Percentiles rank a stretch among this genome's conserved stretches.
Conservation (phyloP, 64 coral and sea anemone species). For the Stichodactyla helianthus region DNA sequence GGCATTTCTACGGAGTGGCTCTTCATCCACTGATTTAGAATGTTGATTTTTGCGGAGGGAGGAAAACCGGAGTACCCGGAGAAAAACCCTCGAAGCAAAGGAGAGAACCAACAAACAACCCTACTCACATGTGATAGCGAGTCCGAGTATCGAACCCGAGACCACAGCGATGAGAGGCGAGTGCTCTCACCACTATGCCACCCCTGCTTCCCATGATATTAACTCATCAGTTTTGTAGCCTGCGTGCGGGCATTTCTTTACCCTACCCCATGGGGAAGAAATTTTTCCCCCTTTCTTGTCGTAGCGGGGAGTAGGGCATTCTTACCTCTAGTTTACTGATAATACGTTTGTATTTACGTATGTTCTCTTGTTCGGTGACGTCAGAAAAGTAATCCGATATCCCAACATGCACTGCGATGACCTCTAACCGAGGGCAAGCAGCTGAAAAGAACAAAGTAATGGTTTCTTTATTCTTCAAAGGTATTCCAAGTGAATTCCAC, state of each 20-base stretch:
- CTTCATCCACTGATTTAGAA: too few species aligned
- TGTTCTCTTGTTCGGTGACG: constrained; percentile 25
- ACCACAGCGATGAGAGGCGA: too few species aligned
- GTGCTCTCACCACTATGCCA: too few species aligned
- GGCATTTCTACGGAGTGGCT: not conserved
- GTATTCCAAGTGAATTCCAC: too few species aligned
- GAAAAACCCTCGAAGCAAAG: too few species aligned
- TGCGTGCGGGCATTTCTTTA: not conserved
- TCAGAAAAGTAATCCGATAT: constrained; percentile 85
- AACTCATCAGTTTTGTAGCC: not conserved
- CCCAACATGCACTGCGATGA: constrained; percentile 80
- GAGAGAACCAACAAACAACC: too few species aligned
- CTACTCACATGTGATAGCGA: too few species aligned
- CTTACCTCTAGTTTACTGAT: constrained; percentile 49
- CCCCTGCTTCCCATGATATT: too few species aligned
- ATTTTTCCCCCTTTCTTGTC: not conserved
- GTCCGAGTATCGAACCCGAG: too few species aligned
- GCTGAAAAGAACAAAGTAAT: constrained; percentile 18
- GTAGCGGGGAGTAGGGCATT: not conserved
- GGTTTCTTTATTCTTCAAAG: not conserved
- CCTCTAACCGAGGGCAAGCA: constrained; percentile 62
- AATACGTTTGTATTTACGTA: constrained; percentile 54
- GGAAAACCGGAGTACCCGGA: too few species aligned
- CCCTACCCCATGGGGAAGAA: not conserved
- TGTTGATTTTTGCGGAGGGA: too few species aligned